Conservation (phyloP, 2,113 vertebrate genomes). For the Chiloscyllium plagiosum region DNA sequence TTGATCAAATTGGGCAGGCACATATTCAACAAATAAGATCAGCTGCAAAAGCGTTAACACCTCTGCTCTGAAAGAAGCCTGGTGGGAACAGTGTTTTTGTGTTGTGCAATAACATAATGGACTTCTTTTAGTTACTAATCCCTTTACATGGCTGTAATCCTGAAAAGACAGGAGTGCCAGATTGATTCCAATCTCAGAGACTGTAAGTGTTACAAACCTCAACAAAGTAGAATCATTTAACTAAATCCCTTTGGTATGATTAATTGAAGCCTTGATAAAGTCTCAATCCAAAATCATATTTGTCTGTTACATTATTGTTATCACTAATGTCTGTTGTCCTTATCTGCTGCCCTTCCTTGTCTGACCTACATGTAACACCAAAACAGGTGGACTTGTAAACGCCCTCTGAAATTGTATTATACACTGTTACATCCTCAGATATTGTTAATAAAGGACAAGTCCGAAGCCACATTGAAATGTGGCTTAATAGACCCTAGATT, state of each 20-base stretch:
- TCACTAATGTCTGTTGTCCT: no score
- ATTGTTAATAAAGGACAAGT: no score
- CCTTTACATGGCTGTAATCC: not conserved
- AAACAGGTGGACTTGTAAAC: no score
- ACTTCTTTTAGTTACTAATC: not conserved
- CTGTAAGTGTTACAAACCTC: not conserved
- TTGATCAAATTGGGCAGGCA: conserved; percentile 17
- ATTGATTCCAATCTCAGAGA: not conserved
- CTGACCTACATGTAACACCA: no score
- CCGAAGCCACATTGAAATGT: no score
- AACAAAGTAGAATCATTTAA: not conserved
- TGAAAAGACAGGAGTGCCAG: not conserved
- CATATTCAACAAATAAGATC: not conserved
- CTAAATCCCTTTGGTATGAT: not conserved
- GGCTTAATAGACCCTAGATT: no score
- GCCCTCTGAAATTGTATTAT: no score
- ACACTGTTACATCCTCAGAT: no score
- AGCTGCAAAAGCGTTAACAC: conserved; percentile 5
- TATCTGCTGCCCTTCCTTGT: no score
- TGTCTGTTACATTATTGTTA: no score
- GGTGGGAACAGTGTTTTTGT: not conserved
- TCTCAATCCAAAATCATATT: not conserved
- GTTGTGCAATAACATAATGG: not conserved
- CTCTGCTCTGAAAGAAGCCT: not conserved
- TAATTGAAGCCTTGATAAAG: not conserved